A percentile compares a stretch with the other conserved stretches of the same genome.
Conservation (phyloP, 1,140 invertebrate genomes). For the Palaemon carinicauda region DNA sequence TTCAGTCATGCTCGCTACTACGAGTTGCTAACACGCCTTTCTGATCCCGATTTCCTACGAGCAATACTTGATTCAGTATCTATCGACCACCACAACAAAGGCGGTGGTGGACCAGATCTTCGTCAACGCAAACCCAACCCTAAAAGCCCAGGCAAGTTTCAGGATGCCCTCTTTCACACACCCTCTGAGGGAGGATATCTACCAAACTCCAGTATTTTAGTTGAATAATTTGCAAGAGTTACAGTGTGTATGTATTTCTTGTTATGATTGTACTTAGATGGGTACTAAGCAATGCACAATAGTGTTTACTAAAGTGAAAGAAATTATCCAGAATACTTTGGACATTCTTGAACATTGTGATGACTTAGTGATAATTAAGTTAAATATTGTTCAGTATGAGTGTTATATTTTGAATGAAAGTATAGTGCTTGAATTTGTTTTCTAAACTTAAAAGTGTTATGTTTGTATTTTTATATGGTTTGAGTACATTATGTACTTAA, state of each 20-base stretch:
- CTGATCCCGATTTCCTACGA: slow-evolving; percentile 42
- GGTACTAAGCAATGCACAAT: neutral
- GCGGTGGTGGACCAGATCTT: slow-evolving; percentile 22
- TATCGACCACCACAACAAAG: slow-evolving; percentile 48
- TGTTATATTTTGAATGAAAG: no score
- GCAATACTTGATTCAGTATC: slow-evolving; percentile 41
- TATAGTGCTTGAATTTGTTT: no score
- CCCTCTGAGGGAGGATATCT: slow-evolving; percentile 46
- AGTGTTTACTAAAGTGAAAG: neutral
- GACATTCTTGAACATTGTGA: no score
- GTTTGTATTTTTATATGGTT: no score
- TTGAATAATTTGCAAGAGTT: slow-evolving; percentile 38
- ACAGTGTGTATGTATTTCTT: neutral
- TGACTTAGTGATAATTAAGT: no score
- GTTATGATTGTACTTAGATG: neutral
- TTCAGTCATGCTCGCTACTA: slow-evolving; percentile 52
- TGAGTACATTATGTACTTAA: slow-evolving; percentile 26
- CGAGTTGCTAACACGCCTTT: slow-evolving; percentile 45
- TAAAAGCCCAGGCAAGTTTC: slow-evolving; percentile 51
- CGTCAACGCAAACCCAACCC: slow-evolving; percentile 45
- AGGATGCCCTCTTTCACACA: slow-evolving; percentile 48
- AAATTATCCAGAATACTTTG: no score
- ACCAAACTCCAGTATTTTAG: slow-evolving; percentile 50
- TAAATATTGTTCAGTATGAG: no score
- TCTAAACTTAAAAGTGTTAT: no score